phyloP scores from a whole-genome alignment of 2,888 invertebrate genomes.

The Drosophila hamatofila region DNA sequence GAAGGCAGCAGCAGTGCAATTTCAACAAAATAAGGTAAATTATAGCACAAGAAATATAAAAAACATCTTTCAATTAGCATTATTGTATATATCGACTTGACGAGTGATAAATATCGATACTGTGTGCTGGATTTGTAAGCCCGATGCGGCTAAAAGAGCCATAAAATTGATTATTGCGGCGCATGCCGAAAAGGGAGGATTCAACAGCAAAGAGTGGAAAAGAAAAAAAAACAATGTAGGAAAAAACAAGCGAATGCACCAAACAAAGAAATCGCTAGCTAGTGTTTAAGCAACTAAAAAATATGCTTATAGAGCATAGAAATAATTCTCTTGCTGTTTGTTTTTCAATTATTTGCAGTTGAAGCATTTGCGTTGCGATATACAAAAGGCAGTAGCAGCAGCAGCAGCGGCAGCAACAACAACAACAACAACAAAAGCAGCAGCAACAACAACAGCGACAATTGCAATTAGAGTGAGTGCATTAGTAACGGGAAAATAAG shows the following conservation, averaged over 20 bases:
- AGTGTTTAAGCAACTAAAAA: constrained; percentile 20
- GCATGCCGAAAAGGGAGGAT: constrained; percentile 80
- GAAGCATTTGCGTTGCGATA: constrained; percentile 69
- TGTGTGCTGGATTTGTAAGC: constrained; percentile 22
- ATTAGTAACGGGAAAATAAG: constrained; percentile 43
- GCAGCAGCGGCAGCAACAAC: constrained; percentile 12
- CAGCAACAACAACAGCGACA: constrained; percentile 31
- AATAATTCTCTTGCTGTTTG: constrained; percentile 29
- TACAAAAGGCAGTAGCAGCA: constrained; percentile 35
- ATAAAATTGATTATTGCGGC: constrained; percentile 77
- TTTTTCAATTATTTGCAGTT: constrained; percentile 58
- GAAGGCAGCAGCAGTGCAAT: constrained; percentile 65
- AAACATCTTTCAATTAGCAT: constrained; percentile 59
- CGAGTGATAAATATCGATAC: constrained; percentile 19
- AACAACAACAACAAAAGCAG: constrained; percentile 21
- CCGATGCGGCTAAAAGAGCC: constrained; percentile 13
- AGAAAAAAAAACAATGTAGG: constrained; percentile 52
- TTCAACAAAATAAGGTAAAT: constrained; percentile 81
- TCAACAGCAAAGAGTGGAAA: constrained; percentile 51
- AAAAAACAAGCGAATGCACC: constrained; percentile 51
- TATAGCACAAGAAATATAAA: constrained; percentile 43
- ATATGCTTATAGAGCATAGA: constrained; percentile 39
- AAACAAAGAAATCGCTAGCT: constrained; percentile 62
- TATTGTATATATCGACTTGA: constrained; percentile 21
- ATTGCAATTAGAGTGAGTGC: constrained; percentile 59